Conservation (phyloP, 2,113 vertebrate genomes). For the Plectropomus leopardus region DNA sequence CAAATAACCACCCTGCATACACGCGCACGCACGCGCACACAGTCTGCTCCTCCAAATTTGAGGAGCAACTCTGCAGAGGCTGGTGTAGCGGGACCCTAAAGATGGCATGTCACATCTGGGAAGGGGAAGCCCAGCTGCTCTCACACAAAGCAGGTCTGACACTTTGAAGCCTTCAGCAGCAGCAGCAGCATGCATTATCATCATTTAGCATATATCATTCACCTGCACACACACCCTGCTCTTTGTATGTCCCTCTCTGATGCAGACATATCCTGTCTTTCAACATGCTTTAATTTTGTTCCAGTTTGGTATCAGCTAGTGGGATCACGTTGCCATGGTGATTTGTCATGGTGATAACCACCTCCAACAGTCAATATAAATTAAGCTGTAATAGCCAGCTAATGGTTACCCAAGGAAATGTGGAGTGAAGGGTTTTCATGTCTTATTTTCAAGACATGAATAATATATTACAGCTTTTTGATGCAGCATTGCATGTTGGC, state of each 20-base stretch:
- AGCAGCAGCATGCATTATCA: not conserved
- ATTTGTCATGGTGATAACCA: constrained; percentile 54
- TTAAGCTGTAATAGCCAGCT: constrained; percentile 25
- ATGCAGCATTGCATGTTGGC: not conserved
- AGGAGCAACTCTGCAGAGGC: constrained; percentile 18
- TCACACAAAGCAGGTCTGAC: not conserved
- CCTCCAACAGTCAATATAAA: constrained; percentile 43
- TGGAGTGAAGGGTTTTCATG: not conserved
- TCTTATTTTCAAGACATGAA: not conserved
- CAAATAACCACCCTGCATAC: not conserved
- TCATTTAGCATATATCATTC: not conserved
- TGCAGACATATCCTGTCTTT: constrained; percentile 4
- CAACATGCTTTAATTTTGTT: constrained; percentile 23
- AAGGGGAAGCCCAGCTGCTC: not conserved
- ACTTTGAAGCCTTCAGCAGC: not conserved
- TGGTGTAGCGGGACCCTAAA: not conserved
- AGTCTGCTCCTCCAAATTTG: no score
- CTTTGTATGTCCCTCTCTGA: not conserved
- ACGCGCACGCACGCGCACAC: not conserved
- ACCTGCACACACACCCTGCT: constrained; percentile 6
- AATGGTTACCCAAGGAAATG: not conserved
- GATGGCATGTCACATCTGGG: constrained; percentile 18
- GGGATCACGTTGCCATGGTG: constrained; percentile 62
- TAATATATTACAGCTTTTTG: not conserved
- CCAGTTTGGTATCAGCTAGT: constrained; percentile 16